A percentile compares a stretch with the other conserved stretches of the same genome.
These are phyloP conservation scores for Nysson spinosus DNA, from an alignment of 2,888 invertebrate species.

Conservation along the genomic window DNA sequence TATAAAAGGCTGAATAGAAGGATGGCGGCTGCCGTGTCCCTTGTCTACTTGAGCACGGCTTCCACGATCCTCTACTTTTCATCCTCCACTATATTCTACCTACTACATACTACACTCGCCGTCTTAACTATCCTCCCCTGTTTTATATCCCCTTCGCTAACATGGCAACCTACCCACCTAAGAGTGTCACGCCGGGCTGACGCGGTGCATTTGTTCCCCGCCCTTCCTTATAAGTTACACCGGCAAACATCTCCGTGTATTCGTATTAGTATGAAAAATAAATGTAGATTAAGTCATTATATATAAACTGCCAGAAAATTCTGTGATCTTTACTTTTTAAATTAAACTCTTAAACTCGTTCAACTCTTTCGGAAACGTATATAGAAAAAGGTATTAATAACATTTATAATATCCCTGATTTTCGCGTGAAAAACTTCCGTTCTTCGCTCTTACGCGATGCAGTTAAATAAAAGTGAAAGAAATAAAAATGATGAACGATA, in stretches of 20 bases:
- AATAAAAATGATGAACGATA: constrained; percentile 28
- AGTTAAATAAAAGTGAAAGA: background rate
- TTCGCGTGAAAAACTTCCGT: no score
- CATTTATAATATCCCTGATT: no score
- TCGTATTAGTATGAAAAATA: no score
- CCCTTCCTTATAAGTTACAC: no score
- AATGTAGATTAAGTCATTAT: no score
- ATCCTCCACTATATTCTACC: constrained; percentile 56
- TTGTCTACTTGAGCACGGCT: constrained; percentile 77
- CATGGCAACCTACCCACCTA: constrained; percentile 57
- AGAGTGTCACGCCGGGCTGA: constrained; percentile 70
- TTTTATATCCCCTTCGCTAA: constrained; percentile 37
- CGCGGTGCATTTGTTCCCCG: constrained; percentile 73
- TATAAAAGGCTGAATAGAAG: constrained; percentile 76
- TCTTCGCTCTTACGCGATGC: no score
- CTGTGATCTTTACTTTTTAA: no score
- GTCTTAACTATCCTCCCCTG: constrained; percentile 39
- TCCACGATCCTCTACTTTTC: constrained; percentile 73
- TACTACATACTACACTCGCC: constrained; percentile 35
- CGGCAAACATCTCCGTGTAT: no score
- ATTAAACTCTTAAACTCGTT: no score
- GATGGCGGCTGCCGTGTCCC: constrained; percentile 73
- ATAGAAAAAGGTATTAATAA: no score
- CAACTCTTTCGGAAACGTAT: no score
- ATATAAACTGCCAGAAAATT: no score